A percentile compares a stretch with the other conserved stretches of the same genome.
Conservation (phyloP, 92 coral and sea anemone species). For the Epizoanthus ramosus region DNA sequence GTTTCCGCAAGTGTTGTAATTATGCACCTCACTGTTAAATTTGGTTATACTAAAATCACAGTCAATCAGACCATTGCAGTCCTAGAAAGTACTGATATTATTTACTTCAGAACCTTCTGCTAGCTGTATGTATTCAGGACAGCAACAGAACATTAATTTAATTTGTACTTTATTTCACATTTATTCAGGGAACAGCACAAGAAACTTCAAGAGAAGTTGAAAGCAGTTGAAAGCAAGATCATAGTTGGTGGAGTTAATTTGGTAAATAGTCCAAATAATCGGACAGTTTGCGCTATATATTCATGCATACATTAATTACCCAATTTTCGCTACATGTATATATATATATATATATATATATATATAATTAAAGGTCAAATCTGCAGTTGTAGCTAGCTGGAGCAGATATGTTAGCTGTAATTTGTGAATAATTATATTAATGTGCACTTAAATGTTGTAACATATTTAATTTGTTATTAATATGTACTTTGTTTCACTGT, state of each 20-base stretch:
- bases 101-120: neutral
- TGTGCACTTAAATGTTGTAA: neutral
- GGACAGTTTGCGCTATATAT: neutral
- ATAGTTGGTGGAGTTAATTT: slow-evolving; percentile 97
- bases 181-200: slow-evolving; percentile 82
- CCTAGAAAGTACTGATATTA: too few relatives aligned
- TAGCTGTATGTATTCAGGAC: neutral
- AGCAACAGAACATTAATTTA: neutral
- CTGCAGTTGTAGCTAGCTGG: neutral
- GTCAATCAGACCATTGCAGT: too few relatives aligned
- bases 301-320: neutral
- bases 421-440: neutral
- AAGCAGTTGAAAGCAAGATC: slow-evolving; percentile 97
- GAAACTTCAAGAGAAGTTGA: slow-evolving; percentile 90
- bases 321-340: too few relatives aligned
- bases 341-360: too few relatives aligned
- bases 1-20: too few relatives aligned
- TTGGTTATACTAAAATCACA: too few relatives aligned
- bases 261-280: slow-evolving; percentile 58
- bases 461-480: too few relatives aligned
- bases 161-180: too few relatives aligned
- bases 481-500: neutral
- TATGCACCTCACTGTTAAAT: too few relatives aligned
- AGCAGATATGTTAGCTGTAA: neutral
- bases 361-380: too few relatives aligned